A percentile compares a stretch with the other conserved stretches of the same genome.
phyloP scores from a whole-genome alignment of 2,113 vertebrate species.

The Pollimyrus isidori region DNA sequence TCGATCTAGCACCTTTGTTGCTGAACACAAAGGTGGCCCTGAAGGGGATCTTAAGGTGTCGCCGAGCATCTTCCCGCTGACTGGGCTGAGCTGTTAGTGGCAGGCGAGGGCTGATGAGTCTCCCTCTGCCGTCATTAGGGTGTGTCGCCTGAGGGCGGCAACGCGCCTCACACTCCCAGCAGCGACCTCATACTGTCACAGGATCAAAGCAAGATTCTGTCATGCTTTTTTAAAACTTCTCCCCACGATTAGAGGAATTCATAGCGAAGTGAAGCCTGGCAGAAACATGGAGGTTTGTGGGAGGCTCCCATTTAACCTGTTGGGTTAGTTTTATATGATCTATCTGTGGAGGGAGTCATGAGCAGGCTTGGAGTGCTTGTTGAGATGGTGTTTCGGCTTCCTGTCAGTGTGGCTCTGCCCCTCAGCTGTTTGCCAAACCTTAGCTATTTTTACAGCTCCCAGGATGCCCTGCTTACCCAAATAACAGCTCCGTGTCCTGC shows the following conservation, averaged over 20 bases:
- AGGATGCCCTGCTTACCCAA: background rate
- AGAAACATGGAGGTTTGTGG: background rate
- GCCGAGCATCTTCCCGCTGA: background rate
- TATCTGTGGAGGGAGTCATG: background rate
- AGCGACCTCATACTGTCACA: constrained; percentile 3
- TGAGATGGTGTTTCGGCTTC: background rate
- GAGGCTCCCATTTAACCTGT: background rate
- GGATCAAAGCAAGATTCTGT: background rate
- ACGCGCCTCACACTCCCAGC: background rate
- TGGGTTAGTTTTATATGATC: background rate
- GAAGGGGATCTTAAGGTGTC: background rate
- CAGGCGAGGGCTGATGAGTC: background rate
- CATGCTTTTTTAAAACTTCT: background rate
- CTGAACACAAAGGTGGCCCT: background rate
- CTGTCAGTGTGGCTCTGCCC: constrained; percentile 17
- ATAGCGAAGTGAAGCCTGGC: background rate
- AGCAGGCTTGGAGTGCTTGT: background rate
- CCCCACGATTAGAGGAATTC: background rate
- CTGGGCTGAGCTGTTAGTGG: background rate
- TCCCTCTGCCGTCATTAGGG: background rate
- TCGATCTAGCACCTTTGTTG: background rate
- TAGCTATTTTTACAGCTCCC: background rate
- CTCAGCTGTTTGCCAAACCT: background rate
- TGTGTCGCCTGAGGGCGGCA: background rate
- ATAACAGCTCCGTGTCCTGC: background rate